phyloP scores from a whole-genome alignment of 2,888 invertebrate species.

The Argyra leucocephala region DNA sequence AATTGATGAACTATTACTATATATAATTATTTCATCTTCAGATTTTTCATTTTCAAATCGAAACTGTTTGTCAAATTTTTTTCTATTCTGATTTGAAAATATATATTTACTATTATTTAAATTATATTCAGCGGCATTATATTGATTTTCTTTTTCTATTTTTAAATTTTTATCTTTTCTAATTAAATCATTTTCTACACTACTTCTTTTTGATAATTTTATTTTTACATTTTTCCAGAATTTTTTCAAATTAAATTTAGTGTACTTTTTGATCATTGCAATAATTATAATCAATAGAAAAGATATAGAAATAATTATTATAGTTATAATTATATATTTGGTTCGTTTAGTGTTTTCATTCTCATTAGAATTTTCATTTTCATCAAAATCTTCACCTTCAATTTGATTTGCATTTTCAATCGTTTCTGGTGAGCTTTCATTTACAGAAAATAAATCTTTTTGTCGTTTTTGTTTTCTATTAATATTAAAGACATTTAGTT shows the following conservation, averaged over 20 bases:
- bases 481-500: background rate
- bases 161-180: too few species aligned
- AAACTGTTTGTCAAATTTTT: background rate
- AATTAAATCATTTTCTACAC: too few species aligned
- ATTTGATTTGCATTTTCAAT: slow-evolving; percentile 12
- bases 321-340: slow-evolving; percentile 14
- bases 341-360: slow-evolving; percentile 10
- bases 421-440: background rate
- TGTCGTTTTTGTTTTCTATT: background rate
- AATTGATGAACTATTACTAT: slow-evolving; percentile 19
- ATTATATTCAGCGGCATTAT: background rate
- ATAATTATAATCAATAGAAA: background rate
- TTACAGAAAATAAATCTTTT: slow-evolving; percentile 13
- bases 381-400: slow-evolving; percentile 2
- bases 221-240: slow-evolving; percentile 4
- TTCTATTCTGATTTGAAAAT: slow-evolving; percentile 8
- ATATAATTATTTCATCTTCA: slow-evolving; percentile 20
- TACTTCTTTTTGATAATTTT: background rate
- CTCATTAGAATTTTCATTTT: slow-evolving; percentile 14
- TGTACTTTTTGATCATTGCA: slow-evolving; percentile 11
- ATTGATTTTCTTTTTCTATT: slow-evolving; percentile 7
- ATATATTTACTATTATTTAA: background rate
- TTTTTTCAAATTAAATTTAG: slow-evolving; percentile 10
- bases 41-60: background rate
- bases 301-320: slow-evolving; percentile 9